Percentiles rank a stretch among this genome's conserved stretches.
Conservation (phyloP, 1,140 invertebrate genomes). For the Aphelenchoides avenae region DNA sequence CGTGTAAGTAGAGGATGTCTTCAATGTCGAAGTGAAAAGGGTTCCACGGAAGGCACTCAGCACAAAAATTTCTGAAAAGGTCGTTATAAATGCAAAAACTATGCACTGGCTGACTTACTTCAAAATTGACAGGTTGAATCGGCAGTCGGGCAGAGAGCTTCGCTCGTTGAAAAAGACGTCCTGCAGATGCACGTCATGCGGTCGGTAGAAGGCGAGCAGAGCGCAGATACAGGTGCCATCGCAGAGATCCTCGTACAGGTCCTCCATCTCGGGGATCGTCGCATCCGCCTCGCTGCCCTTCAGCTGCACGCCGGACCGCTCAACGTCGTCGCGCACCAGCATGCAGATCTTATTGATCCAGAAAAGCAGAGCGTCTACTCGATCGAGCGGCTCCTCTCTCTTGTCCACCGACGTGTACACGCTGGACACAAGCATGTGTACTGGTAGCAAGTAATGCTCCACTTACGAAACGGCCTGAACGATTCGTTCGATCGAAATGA, state of each 20-base stretch:
- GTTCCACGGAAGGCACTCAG: conserved; percentile 73
- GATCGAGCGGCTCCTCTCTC: conserved; percentile 68
- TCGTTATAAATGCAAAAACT: background rate
- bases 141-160: conserved; percentile 74
- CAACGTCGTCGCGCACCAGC: conserved; percentile 56
- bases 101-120: conserved; percentile 61
- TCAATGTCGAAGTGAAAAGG: conserved; percentile 91
- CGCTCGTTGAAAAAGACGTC: conserved; percentile 63
- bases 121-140: conserved; percentile 86
- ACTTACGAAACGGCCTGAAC: conserved; percentile 71
- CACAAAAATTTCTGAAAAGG: conserved; percentile 70
- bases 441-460: background rate
- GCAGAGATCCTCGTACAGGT: conserved; percentile 73
- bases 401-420: conserved; percentile 62
- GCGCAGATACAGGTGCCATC: conserved; percentile 84
- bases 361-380: conserved; percentile 76
- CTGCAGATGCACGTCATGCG: conserved; percentile 74
- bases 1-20: conserved; percentile 89
- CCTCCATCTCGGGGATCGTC: conserved; percentile 63
- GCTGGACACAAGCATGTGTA: conserved; percentile 50
- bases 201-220: conserved; percentile 87
- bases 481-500: conserved; percentile 81
- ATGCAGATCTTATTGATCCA: conserved; percentile 59
- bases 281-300: conserved; percentile 23
- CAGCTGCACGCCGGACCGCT: conserved; percentile 34